Evolutionary conservation across 1,140 invertebrate genomes (phyloP), one percentile per base, ranked within the genome.

Genomic region (Lasioglossum baleicum): DNA sequence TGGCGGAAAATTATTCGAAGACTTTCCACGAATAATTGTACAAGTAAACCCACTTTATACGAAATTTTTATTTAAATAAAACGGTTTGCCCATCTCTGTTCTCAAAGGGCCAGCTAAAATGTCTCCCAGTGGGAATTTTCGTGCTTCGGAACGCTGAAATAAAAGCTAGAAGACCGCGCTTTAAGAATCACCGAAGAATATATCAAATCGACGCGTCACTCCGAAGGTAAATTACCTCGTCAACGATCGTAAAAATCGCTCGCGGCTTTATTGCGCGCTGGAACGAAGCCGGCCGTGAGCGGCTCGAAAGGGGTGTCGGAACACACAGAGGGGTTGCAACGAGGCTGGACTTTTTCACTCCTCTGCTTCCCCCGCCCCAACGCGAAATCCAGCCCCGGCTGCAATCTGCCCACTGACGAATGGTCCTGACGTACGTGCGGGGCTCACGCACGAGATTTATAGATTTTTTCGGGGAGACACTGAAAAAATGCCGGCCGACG

Each of bases 341-440:
- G 6, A 8, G 53, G 17, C 44, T 44, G n/a, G 60, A 60, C 35
- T 26, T 40, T 76, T 63, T 56, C 69, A 44, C 44, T 13, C 8
- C 15, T 26, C 26, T 26, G 26, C 26, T 26, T 0, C 26, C 26
- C 26, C 26, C 26, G 26, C 56, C 22, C 20, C n/a, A 5, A 3
- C 22, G 31, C 61, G 31, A 40, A 64, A 64, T 64, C 31, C 35
- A 40, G 61, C 61, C 60, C 51, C 51, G 61, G 48, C 77, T 8
- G 78, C 83, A 84, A 85, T 85, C 83, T 81, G 82, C 79, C 78
- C 83, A 73, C 83, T 85, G 83, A 85, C 83, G 83, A 85, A 85
- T 85, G 83, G 83, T 84, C 78, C 78, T 81, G 83, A 85, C 83
- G 83, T 85, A 84, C 78, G 82, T 78, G 77, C 61, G 13, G 61